phyloP scores from a whole-genome alignment of 1,140 invertebrate genomes.

The Orius laevigatus region DNA sequence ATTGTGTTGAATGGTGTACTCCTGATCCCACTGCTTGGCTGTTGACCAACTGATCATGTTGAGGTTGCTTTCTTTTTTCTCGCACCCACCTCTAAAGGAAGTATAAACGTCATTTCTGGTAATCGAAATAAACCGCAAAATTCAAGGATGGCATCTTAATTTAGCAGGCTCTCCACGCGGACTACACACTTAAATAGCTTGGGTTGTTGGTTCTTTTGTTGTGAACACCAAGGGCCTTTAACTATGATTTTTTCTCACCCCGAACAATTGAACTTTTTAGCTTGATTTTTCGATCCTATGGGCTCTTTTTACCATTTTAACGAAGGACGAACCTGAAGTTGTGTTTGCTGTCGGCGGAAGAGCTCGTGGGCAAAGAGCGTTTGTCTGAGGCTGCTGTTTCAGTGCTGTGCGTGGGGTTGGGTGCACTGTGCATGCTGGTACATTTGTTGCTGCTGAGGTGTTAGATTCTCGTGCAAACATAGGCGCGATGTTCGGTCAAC shows the following conservation, averaged over 20 bases:
- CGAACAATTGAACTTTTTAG: too few species aligned
- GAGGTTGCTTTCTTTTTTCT: conserved; percentile 19
- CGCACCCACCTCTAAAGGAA: conserved; percentile 12
- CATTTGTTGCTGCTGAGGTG: conserved; percentile 30
- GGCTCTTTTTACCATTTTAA: too few species aligned
- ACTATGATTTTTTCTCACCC: too few species aligned
- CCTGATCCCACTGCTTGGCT: conserved; percentile 11
- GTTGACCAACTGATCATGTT: conserved; percentile 12
- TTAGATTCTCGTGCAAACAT: conserved; percentile 24
- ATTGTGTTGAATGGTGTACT: conserved; percentile 16
- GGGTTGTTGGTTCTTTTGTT: too few species aligned
- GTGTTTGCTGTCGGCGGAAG: conserved; percentile 10
- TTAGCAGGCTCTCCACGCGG: too few species aligned
- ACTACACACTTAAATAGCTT: too few species aligned
- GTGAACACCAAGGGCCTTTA: too few species aligned
- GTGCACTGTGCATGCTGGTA: conserved; percentile 32
- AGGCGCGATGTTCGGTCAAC: conserved; percentile 18
- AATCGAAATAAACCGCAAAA: conserved; percentile 5
- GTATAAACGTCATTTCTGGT: too few species aligned
- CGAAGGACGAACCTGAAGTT: conserved; percentile 3
- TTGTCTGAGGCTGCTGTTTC: too few species aligned
- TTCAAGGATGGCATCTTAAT: background rate
- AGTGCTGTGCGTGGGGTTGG: conserved; percentile 30
- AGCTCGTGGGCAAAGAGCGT: conserved; percentile 24
- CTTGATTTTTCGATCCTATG: too few species aligned